Evolutionary conservation across 1,140 invertebrate species (phyloP), one percentile per base, ranked within the genome.

Genomic region (Oedothorax gibbosus): DNA sequence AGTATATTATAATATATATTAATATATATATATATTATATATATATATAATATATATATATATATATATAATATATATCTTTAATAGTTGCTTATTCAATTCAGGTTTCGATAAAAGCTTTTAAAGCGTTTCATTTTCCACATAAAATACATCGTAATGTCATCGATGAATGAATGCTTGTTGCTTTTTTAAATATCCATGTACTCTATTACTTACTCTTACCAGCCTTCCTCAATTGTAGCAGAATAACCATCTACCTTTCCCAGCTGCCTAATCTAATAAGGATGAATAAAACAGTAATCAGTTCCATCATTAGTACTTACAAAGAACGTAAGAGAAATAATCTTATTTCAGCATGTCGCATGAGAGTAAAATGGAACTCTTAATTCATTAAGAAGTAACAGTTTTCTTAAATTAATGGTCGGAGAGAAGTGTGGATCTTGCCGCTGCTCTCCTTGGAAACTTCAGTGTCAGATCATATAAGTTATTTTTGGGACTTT

Each of bases 241-340:
- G 14, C 51, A 60, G 72, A 75, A 75, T 75, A 75, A 75, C 72
- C 20, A 75, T 75, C 72, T 57, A 21, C 51, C 68, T 71, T 35
- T 71, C 68, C 68, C 68, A 71, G 72, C 49, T 75, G 72, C 72
- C 72, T 60, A 75, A 75, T 75, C 72, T 75, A 75, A 75, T 75
- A 75, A 15, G 18, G 72, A 75, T 75, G 72, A 75, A 75, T 75
- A 35, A 75, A 75, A 75, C 72, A 75, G 72, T 75, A 75, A 75
- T 75, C 72, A 60, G 72, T 75, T 75, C 35, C 35, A 75, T 75
- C 54, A 12, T 75, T 56, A 75, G 72, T 75, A 21, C 51, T 75
- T 75, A 75, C 53, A 21, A 75, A 75, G 21, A 57, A 56, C 72
- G 20, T n/a, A 75, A 60, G 53, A 56, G 60, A 75, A 75, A 56